phyloP scores from a whole-genome alignment of 2,888 invertebrate genomes.

The Clivina fossor region DNA sequence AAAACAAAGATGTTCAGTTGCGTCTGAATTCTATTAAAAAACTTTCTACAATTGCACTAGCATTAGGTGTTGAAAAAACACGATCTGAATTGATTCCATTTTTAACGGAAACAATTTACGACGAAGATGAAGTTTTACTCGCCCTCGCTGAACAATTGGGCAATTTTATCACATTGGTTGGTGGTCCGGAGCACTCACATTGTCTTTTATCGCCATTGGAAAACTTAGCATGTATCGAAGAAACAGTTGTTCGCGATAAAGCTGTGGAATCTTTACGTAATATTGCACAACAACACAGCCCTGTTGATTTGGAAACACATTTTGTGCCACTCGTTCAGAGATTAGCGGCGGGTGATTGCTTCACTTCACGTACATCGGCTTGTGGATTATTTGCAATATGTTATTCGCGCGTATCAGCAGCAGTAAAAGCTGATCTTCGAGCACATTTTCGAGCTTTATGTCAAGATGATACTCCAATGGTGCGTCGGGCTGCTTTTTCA shows the following conservation, averaged over 20 bases:
- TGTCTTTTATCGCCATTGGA: constrained; percentile 93
- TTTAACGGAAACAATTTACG: constrained; percentile 97
- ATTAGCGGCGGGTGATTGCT: constrained; percentile 92
- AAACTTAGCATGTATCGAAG: constrained; percentile 96
- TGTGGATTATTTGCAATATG: constrained; percentile 90
- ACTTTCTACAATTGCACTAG: constrained; percentile 97
- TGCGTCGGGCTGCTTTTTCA: constrained; percentile 94
- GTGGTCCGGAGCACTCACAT: constrained; percentile 95
- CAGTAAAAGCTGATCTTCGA: constrained; percentile 73
- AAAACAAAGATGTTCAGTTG: constrained; percentile 97
- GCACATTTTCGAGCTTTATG: constrained; percentile 93
- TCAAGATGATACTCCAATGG: constrained; percentile 99
- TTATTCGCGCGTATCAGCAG: constrained; percentile 69
- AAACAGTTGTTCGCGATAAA: constrained; percentile 99
- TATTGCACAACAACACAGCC: constrained; percentile 92
- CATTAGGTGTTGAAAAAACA: constrained; percentile 95
- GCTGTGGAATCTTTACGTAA: constrained; percentile 93
- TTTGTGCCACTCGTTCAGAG: constrained; percentile 95
- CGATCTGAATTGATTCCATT: constrained; percentile 97
- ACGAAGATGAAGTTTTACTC: constrained; percentile 98
- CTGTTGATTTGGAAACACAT: constrained; percentile 89
- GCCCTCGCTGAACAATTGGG: constrained; percentile 98
- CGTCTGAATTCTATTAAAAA: constrained; percentile 98
- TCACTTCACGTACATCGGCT: constrained; percentile 90
- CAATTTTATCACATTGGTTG: constrained; percentile 92